These are phyloP conservation scores for Drosophila funebris DNA, from an alignment of 1,140 invertebrate genomes.

Conservation along the genomic window DNA sequence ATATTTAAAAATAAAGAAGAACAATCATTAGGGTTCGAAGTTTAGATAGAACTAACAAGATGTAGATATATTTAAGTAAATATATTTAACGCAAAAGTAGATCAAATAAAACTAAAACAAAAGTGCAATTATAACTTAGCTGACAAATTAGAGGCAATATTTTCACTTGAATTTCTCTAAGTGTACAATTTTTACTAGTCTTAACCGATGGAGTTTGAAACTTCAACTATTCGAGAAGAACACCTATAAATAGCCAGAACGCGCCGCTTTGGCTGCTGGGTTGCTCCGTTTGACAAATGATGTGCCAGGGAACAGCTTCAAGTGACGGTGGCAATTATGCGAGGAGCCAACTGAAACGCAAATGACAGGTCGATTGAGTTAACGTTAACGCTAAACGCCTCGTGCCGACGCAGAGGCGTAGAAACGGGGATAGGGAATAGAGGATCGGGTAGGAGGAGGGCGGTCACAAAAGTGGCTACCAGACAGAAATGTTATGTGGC, in stretches of 20 bases:
- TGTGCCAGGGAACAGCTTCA: constrained; percentile 79
- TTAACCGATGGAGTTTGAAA: constrained; percentile 12
- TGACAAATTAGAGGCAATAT: no score
- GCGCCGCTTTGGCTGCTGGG: constrained; percentile 37
- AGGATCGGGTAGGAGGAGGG: background rate
- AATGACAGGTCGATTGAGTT: constrained; percentile 83
- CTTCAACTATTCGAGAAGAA: constrained; percentile 13
- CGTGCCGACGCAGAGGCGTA: constrained; percentile 34
- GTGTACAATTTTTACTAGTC: background rate
- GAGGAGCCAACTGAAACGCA: constrained; percentile 73
- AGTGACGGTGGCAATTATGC: constrained; percentile 80
- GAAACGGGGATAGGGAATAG: background rate
- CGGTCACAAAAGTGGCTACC: constrained; percentile 42
- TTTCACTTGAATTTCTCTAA: constrained; percentile 2
- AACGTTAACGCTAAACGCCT: constrained; percentile 83
- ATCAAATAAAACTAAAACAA: no score
- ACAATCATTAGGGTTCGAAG: no score
- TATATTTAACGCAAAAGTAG: no score
- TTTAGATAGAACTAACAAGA: no score
- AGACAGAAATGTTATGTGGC: constrained; percentile 57
- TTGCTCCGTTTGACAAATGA: constrained; percentile 70
- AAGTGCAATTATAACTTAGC: no score
- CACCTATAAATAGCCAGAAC: constrained; percentile 33
- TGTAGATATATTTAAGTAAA: no score
- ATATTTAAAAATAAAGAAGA: no score